Evolutionary conservation across 2,888 invertebrate genomes (phyloP).

Genomic region (Rhyacophila evoluta): DNA sequence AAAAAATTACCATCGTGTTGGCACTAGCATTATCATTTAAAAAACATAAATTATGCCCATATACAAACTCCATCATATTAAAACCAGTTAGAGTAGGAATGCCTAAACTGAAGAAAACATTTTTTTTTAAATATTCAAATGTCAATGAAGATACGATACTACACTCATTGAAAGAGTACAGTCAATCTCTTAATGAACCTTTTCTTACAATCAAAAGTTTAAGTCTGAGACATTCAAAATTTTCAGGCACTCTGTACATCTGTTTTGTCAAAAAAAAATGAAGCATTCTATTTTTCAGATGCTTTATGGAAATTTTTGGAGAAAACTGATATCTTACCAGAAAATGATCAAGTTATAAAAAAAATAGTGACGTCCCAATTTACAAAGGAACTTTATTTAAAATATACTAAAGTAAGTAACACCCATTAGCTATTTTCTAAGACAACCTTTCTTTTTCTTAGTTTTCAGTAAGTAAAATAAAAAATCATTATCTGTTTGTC

Average conservation of each 20-base stretch:
- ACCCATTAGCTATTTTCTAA: too few relatives aligned
- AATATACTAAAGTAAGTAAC: constrained; percentile 62
- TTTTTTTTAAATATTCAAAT: too few relatives aligned
- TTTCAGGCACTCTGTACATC: background rate
- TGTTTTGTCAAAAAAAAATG: background rate
- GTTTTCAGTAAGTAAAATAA: too few relatives aligned
- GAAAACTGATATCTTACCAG: constrained; percentile 63
- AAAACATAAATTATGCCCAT: too few relatives aligned
- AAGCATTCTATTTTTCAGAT: constrained; percentile 59
- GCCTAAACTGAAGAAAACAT: too few relatives aligned
- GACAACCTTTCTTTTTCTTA: too few relatives aligned
- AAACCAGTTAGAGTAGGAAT: too few relatives aligned
- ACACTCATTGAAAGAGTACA: constrained; percentile 40
- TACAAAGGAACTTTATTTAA: constrained; percentile 63
- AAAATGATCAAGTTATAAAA: constrained; percentile 60
- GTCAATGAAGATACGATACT: constrained; percentile 51
- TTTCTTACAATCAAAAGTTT: constrained; percentile 53
- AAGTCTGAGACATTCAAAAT: constrained; percentile 51
- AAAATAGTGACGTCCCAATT: constrained; percentile 62
- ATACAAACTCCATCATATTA: too few relatives aligned
- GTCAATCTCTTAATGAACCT: constrained; percentile 36
- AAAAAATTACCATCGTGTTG: too few relatives aligned
- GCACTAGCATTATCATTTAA: too few relatives aligned
- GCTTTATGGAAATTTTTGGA: constrained; percentile 67
- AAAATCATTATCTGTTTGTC: too few relatives aligned